These are phyloP conservation scores for Nomada lathburiana DNA, from an alignment of 2,888 invertebrate species.

Conservation along the genomic window DNA sequence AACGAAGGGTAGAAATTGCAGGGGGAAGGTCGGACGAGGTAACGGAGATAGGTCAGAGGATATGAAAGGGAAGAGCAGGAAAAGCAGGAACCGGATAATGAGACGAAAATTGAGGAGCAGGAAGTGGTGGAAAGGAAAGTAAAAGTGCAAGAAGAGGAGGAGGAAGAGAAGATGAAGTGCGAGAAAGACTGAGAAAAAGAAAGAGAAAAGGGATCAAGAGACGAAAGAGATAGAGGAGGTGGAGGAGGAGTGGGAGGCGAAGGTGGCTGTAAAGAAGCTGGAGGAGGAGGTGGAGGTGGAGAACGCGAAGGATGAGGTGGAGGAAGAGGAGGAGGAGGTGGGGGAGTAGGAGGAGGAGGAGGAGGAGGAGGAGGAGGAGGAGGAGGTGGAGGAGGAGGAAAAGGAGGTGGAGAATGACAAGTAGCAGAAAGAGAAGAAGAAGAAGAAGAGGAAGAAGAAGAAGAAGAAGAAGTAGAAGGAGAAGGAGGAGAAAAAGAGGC, in stretches of 20 bases:
- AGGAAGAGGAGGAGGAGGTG: slow-evolving; percentile 46
- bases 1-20: background rate
- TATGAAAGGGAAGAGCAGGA: slow-evolving; percentile 42
- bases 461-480: slow-evolving; percentile 33
- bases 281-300: slow-evolving; percentile 39
- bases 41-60: slow-evolving; percentile 33
- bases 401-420: slow-evolving; percentile 15
- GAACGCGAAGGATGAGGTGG: slow-evolving; percentile 36
- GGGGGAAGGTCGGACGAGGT: slow-evolving; percentile 29
- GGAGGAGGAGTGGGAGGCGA: slow-evolving; percentile 42
- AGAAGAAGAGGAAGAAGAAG: slow-evolving; percentile 54
- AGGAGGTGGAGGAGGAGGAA: slow-evolving; percentile 28
- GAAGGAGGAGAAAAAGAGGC: slow-evolving; percentile 52
- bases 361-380: slow-evolving; percentile 43
- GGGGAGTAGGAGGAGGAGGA: slow-evolving; percentile 53
- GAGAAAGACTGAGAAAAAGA: slow-evolving; percentile 32
- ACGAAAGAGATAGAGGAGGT: slow-evolving; percentile 27
- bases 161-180: slow-evolving; percentile 16
- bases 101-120: slow-evolving; percentile 20
- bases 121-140: slow-evolving; percentile 45
- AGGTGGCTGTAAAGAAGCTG: slow-evolving; percentile 36
- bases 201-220: slow-evolving; percentile 20
- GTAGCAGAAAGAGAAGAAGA: slow-evolving; percentile 50
- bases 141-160: slow-evolving; percentile 35
- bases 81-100: slow-evolving; percentile 3